Evolutionary conservation across 2,888 invertebrate genomes (phyloP).

Genomic region (Aphodius granarius): DNA sequence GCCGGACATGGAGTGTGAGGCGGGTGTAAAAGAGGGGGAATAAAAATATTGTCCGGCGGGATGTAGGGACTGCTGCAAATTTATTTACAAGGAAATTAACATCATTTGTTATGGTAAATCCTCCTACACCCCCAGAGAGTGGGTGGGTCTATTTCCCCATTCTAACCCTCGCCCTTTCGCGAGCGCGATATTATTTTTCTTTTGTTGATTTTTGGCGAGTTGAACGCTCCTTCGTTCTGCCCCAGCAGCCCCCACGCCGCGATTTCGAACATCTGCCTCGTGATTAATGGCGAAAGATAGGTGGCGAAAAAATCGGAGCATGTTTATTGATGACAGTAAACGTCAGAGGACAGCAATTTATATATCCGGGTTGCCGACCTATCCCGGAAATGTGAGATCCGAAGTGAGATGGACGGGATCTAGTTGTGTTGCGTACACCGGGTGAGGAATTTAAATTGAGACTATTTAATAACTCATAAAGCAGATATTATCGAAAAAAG

Average conservation of each 20-base stretch:
- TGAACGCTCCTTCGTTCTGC: not conserved
- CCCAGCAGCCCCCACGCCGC: conserved; percentile 2
- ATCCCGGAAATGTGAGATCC: not conserved
- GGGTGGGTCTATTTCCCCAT: not conserved
- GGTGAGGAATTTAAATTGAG: too few relatives aligned
- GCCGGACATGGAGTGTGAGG: not conserved
- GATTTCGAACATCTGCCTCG: conserved; percentile 36
- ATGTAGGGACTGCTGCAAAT: not conserved
- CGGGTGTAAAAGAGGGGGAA: not conserved
- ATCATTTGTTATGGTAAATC: not conserved
- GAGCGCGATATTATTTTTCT: conserved; percentile 15
- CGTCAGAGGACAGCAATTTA: conserved; percentile 45
- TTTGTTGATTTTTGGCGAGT: conserved; percentile 14
- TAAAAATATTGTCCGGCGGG: not conserved
- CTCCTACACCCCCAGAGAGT: not conserved
- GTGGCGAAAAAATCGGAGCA: conserved; percentile 42
- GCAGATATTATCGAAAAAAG: too few relatives aligned
- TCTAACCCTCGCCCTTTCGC: not conserved
- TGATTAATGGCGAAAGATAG: conserved; percentile 44
- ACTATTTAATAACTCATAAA: too few relatives aligned
- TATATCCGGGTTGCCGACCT: conserved; percentile 33
- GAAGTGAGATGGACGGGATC: not conserved
- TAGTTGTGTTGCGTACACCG: not conserved
- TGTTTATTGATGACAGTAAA: conserved; percentile 46
- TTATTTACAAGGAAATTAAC: not conserved